Evolutionary conservation across 2,888 invertebrate genomes (phyloP).

Genomic region (Dasysyrphus albostriatus): DNA sequence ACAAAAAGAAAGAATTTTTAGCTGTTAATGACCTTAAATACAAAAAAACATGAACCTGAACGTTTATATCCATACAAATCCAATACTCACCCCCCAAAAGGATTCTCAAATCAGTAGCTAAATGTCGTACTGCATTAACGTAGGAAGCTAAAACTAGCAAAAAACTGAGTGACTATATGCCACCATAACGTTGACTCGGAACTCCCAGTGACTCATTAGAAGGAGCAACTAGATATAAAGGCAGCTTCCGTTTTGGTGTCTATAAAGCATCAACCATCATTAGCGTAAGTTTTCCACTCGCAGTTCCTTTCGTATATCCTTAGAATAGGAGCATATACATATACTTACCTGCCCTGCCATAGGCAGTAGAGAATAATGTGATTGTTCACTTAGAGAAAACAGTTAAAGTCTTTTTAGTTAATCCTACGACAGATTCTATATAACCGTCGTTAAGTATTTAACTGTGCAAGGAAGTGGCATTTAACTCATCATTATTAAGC

Average conservation of each 20-base stretch:
- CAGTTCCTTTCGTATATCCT: conserved; percentile 35
- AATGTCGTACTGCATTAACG: neutral
- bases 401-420: conserved; percentile 48
- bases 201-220: conserved; percentile 64
- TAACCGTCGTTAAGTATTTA: conserved; percentile 47
- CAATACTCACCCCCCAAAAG: neutral
- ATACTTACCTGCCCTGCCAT: neutral
- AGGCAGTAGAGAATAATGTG: conserved; percentile 47
- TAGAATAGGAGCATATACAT: neutral
- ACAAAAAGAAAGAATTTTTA: too few species aligned
- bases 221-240: conserved; percentile 38
- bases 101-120: neutral
- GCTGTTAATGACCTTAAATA: too few species aligned
- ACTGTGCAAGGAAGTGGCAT: conserved; percentile 67
- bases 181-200: conserved; percentile 45
- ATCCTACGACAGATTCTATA: conserved; percentile 53
- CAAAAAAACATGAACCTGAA: neutral
- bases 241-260: conserved; percentile 51
- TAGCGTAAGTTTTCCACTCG: conserved; percentile 71
- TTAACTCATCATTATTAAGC: conserved; percentile 67
- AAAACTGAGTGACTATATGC: conserved; percentile 42
- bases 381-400: conserved; percentile 41
- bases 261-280: conserved; percentile 63
- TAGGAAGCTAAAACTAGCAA: conserved; percentile 5
- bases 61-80: neutral